Evolutionary conservation across 2,888 invertebrate genomes (phyloP), one percentile per base, ranked within the genome.

Genomic region (Tholera decimalis): DNA sequence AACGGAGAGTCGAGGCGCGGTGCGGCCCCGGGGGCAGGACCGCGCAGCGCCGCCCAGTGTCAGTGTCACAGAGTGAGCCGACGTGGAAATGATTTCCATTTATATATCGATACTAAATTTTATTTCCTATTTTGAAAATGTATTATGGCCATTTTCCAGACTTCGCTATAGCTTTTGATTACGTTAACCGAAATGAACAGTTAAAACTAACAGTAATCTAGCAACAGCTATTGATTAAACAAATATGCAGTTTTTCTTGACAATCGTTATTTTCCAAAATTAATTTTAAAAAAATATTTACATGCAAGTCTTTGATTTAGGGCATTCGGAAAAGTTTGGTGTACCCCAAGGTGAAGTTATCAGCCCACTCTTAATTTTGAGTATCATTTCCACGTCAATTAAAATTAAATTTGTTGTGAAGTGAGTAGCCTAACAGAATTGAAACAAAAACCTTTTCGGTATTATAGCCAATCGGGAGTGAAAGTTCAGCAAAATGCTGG

Each of bases 1-100:
- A 96, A 96, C 96, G 96, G 97, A 96, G 96, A 96, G 96, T 96
- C 96, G 89, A 86, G 88, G 92, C 86, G 86, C 85, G 89, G 67
- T 72, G 75, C 75, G 43, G 53, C 54, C 58, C 62, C 60, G 58
- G 15, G 44, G 43, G 50, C 15, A 15, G 15, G 5, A 33, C 56
- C 64, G 20, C 13, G 35, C 26, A 18, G 39, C n/a, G 58, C 37
- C 50, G 37, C 37, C 71, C 71, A 18, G 53, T 50, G 57, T 68
- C 53, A 58, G 71, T 75, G 76, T 56, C 43, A 56, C 9, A 51
- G 35, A 53, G 35, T 56, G 26, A 3, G 26, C 15, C 3, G 49
- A 58, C 58, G 53, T 50, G 58, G 59, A 58, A 69, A 71, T 54
- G 70, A 76, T 58, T 22, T 9, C 6, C 13, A 37, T 9, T 6